Percentiles rank a stretch among this genome's conserved stretches.
Conservation (phyloP, 2,113 vertebrate genomes). For the Malurus cyaneus region DNA sequence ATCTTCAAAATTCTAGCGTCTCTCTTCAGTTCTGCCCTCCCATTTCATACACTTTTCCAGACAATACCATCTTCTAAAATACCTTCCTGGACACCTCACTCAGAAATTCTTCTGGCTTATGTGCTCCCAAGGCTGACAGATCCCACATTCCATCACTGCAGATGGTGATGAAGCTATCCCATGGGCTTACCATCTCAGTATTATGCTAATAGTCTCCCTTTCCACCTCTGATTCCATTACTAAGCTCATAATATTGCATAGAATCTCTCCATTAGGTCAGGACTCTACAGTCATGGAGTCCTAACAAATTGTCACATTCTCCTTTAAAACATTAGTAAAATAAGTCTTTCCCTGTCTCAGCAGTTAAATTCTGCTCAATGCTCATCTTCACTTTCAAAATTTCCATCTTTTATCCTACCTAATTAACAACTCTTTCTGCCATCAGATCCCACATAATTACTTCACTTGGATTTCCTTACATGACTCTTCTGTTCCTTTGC, state of each 20-base stretch:
- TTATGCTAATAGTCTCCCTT: not conserved
- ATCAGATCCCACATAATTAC: constrained; percentile 49
- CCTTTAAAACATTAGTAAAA: not conserved
- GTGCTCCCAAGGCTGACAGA: not conserved
- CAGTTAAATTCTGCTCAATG: not conserved
- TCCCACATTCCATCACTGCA: not conserved
- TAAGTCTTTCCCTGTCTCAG: not conserved
- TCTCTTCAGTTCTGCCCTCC: not conserved
- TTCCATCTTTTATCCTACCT: not conserved
- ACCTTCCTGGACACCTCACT: not conserved
- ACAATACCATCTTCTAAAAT: not conserved
- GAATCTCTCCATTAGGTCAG: not conserved
- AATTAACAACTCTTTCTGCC: constrained; percentile 29
- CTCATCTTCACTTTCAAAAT: constrained; percentile 1
- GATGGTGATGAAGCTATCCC: not conserved
- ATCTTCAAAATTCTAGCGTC: not conserved
- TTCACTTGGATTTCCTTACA: constrained; percentile 12
- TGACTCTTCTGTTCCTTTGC: not conserved
- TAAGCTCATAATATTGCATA: not conserved
- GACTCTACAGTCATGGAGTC: not conserved
- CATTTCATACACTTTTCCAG: not conserved
- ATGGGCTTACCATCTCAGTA: not conserved
- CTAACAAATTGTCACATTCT: not conserved
- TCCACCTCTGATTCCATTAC: not conserved
- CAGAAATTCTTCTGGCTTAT: not conserved